Evolutionary conservation across 2,888 invertebrate genomes (phyloP).

Genomic region (Hipparchia semele): DNA sequence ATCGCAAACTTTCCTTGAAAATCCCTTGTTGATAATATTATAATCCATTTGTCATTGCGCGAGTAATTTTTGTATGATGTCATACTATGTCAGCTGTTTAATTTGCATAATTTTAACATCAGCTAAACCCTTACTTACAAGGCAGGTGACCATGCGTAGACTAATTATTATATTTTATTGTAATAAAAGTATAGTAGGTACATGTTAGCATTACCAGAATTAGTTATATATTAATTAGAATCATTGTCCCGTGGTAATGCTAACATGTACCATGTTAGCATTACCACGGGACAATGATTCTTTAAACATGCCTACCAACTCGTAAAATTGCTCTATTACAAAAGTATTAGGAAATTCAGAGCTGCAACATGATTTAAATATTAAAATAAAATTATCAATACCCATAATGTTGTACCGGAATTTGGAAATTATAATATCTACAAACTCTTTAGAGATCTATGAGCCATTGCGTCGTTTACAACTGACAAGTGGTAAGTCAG

Average conservation of each 20-base stretch:
- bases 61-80: constrained; percentile 8
- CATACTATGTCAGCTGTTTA: constrained; percentile 32
- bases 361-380: neutral
- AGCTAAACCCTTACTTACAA: constrained; percentile 26
- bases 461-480: too few relatives aligned
- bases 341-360: neutral
- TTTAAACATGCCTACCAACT: neutral
- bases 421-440: too few relatives aligned
- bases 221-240: too few relatives aligned
- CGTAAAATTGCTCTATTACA: neutral
- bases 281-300: neutral
- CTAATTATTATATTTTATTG: neutral
- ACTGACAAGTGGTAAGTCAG: too few relatives aligned
- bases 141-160: constrained; percentile 25
- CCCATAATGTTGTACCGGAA: too few relatives aligned
- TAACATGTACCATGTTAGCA: neutral
- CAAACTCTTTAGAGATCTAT: too few relatives aligned
- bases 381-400: neutral
- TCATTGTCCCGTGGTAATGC: too few relatives aligned
- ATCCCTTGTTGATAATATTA: neutral
- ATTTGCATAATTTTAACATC: constrained; percentile 36
- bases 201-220: neutral
- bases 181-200: constrained; percentile 1
- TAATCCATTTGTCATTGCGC: neutral
- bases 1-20: neutral